Evolutionary conservation across 2,888 invertebrate genomes (phyloP).

Genomic region (Cremastinae sp.): DNA sequence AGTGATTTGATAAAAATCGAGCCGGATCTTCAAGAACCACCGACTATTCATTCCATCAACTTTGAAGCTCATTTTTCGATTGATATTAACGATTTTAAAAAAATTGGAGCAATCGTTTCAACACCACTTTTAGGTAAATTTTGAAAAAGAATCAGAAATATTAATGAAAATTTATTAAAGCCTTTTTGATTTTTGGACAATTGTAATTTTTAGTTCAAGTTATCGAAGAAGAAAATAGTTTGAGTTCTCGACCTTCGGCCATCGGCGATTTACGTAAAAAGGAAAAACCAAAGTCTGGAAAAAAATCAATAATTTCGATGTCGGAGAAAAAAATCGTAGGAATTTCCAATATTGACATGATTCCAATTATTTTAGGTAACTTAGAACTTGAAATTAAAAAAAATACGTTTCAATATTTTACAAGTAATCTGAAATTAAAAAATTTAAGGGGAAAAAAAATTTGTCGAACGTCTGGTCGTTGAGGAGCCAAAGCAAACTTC

Average conservation of each 20-base stretch:
- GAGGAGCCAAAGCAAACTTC: slow-evolving; percentile 61
- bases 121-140: slow-evolving; percentile 69
- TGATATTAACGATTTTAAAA: slow-evolving; percentile 43
- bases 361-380: slow-evolving; percentile 71
- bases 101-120: slow-evolving; percentile 65
- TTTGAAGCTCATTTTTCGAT: slow-evolving; percentile 62
- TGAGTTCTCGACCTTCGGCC: slow-evolving; percentile 1
- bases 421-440: not conserved
- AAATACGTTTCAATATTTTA: not conserved
- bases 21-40: slow-evolving; percentile 57
- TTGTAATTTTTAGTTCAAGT: slow-evolving; percentile 36
- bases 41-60: slow-evolving; percentile 59
- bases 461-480: slow-evolving; percentile 67
- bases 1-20: slow-evolving; percentile 64
- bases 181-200: no score
- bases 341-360: slow-evolving; percentile 71
- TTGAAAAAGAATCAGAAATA: not conserved
- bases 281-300: slow-evolving; percentile 20
- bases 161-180: no score
- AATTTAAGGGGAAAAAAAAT: slow-evolving; percentile 65
- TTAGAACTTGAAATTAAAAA: not conserved
- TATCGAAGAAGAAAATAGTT: slow-evolving; percentile 27
- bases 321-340: slow-evolving; percentile 62
- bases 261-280: no score
- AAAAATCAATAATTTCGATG: slow-evolving; percentile 26